phyloP scores from a whole-genome alignment of 2,888 invertebrate species.

The Acronicta leporina region DNA sequence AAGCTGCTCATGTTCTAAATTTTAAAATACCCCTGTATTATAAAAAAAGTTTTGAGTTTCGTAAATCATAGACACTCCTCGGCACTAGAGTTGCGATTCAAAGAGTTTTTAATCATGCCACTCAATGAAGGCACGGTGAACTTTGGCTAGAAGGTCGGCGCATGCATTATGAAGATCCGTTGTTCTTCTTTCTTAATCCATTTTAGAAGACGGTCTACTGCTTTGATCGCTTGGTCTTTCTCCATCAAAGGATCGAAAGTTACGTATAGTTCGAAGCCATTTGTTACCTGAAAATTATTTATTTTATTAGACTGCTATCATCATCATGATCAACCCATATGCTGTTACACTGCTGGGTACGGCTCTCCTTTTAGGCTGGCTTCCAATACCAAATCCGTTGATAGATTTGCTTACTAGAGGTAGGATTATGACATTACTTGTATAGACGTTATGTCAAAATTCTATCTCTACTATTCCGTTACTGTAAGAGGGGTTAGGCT shows the following conservation, averaged over 20 bases:
- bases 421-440: too few species aligned
- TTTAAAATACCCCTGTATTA: constrained; percentile 1
- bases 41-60: not conserved
- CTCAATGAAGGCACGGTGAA: constrained; percentile 66
- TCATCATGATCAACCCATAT: too few species aligned
- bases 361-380: too few species aligned
- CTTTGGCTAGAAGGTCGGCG: constrained; percentile 92
- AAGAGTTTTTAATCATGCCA: constrained; percentile 73
- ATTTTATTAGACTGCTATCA: not conserved
- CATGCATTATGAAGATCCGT: constrained; percentile 95
- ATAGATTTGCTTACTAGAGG: too few species aligned
- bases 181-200: constrained; percentile 99
- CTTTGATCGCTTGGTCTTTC: constrained; percentile 94
- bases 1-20: not conserved
- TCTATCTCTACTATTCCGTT: too few species aligned
- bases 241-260: constrained; percentile 97
- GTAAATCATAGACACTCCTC: constrained; percentile 56
- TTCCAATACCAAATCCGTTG: too few species aligned
- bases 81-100: constrained; percentile 66
- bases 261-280: constrained; percentile 97
- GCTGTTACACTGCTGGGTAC: too few species aligned
- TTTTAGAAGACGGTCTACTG: constrained; percentile 95
- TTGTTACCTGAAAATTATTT: constrained; percentile 91
- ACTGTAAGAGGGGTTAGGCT: too few species aligned
- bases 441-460: too few species aligned